Percentiles rank a stretch among this genome's conserved stretches.
phyloP scores from a whole-genome alignment of 2,113 vertebrate species.

The Crypturellus undulatus region DNA sequence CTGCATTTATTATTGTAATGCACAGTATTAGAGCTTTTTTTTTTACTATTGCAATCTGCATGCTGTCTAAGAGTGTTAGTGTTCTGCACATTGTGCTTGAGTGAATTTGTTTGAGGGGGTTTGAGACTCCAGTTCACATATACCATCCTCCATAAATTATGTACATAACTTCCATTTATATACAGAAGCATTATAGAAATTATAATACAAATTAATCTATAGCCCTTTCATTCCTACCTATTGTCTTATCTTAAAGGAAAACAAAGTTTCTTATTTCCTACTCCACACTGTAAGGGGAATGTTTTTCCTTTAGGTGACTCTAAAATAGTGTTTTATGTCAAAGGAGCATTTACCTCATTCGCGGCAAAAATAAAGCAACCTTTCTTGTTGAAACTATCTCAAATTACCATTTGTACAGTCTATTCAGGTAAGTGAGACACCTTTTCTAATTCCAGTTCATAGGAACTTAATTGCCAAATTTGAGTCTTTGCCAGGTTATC shows the following conservation, averaged over 20 bases:
- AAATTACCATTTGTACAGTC: conserved; percentile 22
- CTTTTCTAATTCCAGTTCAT: conserved; percentile 51
- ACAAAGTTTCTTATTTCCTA: background rate
- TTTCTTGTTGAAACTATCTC: background rate
- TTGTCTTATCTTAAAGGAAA: conserved; percentile 24
- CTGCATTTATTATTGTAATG: conserved; percentile 87
- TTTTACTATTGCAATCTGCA: conserved; percentile 71
- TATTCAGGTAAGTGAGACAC: conserved; percentile 40
- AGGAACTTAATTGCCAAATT: conserved; percentile 52
- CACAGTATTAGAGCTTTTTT: conserved; percentile 69
- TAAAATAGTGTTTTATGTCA: background rate
- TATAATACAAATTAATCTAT: conserved; percentile 67
- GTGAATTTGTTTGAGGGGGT: conserved; percentile 28
- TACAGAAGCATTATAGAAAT: conserved; percentile 53
- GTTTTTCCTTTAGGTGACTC: background rate
- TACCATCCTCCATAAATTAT: conserved; percentile 81
- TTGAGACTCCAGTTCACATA: conserved; percentile 71
- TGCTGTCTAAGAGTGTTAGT: conserved; percentile 81
- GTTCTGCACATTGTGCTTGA: conserved; percentile 72
- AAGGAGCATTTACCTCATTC: background rate
- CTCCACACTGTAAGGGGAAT: background rate
- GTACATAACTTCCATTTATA: conserved; percentile 77
- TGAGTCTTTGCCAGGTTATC: conserved; percentile 33
- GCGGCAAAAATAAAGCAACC: conserved; percentile 2
- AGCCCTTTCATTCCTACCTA: conserved; percentile 65